Evolutionary conservation across 2,888 invertebrate genomes (phyloP).

Genomic region (Cheiracanthium punctorium): DNA sequence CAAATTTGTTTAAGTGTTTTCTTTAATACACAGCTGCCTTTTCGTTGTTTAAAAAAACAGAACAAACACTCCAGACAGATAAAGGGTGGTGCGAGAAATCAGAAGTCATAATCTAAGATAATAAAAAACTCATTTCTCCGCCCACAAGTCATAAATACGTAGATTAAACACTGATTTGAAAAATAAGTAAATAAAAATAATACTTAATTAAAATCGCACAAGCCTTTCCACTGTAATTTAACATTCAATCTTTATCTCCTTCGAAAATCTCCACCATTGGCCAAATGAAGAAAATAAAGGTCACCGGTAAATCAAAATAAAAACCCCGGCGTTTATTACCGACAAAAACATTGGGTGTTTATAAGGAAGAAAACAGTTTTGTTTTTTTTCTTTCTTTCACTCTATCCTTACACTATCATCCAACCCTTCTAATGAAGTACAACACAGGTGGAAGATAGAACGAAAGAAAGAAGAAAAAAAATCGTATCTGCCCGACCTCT

Average conservation of each 20-base stretch:
- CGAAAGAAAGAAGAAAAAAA: slow-evolving; percentile 5
- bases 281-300: too few relatives aligned
- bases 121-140: background rate
- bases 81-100: background rate
- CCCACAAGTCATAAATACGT: background rate
- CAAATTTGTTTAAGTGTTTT: too few relatives aligned
- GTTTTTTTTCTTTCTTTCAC: background rate
- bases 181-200: too few relatives aligned
- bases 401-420: background rate
- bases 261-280: background rate
- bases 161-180: too few relatives aligned
- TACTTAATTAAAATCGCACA: too few relatives aligned
- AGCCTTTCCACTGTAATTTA: background rate
- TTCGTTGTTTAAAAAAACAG: background rate
- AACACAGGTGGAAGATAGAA: background rate
- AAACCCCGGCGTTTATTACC: background rate
- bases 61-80: background rate
- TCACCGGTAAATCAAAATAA: background rate
- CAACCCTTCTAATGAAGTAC: slow-evolving; percentile 2
- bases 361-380: background rate
- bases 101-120: background rate
- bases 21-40: too few relatives aligned
- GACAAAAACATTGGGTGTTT: background rate
- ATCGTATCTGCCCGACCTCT: slow-evolving; percentile 6
- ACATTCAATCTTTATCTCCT: background rate